Percentiles rank a stretch among this genome's conserved stretches.
phyloP scores from a whole-genome alignment of 2,113 vertebrate species.

The Ictalurus punctatus region DNA sequence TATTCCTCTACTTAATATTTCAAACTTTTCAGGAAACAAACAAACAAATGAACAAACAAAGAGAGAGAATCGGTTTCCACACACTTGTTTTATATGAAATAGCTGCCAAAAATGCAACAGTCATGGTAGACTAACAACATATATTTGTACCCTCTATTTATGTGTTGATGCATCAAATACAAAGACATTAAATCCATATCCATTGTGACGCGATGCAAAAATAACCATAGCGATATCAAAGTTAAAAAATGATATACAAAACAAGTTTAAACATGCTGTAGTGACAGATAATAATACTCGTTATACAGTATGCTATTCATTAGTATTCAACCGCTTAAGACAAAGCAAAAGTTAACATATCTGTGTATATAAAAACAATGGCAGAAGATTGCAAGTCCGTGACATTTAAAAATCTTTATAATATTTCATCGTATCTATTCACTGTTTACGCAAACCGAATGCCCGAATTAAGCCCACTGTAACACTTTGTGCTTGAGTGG shows the following conservation, averaged over 20 bases:
- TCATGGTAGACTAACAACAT: constrained; percentile 44
- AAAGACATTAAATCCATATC: constrained; percentile 43
- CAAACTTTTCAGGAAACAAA: neutral
- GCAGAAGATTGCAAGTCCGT: constrained; percentile 7
- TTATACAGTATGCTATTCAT: constrained; percentile 30
- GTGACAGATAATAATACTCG: constrained; percentile 43
- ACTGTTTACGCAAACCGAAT: neutral
- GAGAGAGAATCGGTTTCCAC: constrained; percentile 27
- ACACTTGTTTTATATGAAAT: constrained; percentile 51
- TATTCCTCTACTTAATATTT: neutral
- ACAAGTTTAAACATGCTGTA: constrained; percentile 46
- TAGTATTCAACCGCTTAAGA: constrained; percentile 9
- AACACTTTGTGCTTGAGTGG: neutral
- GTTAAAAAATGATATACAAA: constrained; percentile 46
- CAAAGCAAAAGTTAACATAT: constrained; percentile 12
- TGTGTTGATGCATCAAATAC: constrained; percentile 48
- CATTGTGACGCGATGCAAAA: constrained; percentile 46
- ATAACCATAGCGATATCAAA: constrained; percentile 41
- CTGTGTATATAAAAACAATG: constrained; percentile 1
- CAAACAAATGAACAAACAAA: neutral
- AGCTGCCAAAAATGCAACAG: constrained; percentile 56
- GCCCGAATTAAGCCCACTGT: neutral
- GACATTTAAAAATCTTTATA: neutral
- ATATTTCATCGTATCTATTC: neutral
- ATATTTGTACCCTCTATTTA: constrained; percentile 43